Conservation (phyloP, 2,888 invertebrate species). For the Coelopa pilipes region DNA sequence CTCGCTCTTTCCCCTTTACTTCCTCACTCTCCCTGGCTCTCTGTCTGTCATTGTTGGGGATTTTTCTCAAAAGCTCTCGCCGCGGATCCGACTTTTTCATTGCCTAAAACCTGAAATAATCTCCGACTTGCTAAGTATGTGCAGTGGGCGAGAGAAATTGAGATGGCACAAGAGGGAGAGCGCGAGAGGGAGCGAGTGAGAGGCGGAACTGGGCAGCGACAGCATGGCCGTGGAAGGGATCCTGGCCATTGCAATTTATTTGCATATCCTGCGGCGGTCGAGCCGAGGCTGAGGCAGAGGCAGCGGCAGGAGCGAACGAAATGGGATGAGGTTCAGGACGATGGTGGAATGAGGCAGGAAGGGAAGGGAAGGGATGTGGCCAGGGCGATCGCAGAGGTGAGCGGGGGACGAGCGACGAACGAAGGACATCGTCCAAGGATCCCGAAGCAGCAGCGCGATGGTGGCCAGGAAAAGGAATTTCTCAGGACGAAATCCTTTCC, state of each 20-base stretch:
- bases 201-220: background rate
- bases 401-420: background rate
- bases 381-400: too few relatives aligned
- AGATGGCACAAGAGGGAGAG: background rate
- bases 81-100: background rate
- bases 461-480: background rate
- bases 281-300: background rate
- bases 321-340: too few relatives aligned
- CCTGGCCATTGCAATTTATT: constrained; percentile 24
- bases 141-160: background rate
- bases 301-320: too few relatives aligned
- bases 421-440: background rate
- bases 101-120: constrained; percentile 34
- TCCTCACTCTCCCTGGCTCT: background rate
- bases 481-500: constrained; percentile 14
- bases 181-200: background rate
- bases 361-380: too few relatives aligned
- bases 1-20: background rate
- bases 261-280: constrained; percentile 12
- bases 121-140: constrained; percentile 15
- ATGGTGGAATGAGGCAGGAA: too few relatives aligned
- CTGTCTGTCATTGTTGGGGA: background rate
- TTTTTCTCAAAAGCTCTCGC: background rate
- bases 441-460: background rate
- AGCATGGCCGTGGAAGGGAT: background rate